These are phyloP conservation scores for Acleris literana DNA, from an alignment of 2,888 invertebrate genomes.

Conservation along the genomic window DNA sequence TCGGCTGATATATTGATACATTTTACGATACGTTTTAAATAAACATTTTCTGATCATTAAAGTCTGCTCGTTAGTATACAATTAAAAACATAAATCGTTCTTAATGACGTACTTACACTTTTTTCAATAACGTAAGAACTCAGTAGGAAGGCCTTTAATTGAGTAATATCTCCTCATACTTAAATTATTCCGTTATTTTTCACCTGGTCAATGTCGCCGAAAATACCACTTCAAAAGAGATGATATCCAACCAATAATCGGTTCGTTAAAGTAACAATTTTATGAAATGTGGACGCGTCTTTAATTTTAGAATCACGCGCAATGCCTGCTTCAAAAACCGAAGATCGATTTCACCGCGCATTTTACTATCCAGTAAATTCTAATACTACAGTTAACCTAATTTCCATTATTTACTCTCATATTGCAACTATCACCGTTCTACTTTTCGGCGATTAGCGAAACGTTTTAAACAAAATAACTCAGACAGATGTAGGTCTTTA, in stretches of 20 bases:
- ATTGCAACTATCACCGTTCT: slow-evolving; percentile 41
- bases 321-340: slow-evolving; percentile 4
- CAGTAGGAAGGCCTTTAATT: neutral
- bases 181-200: neutral
- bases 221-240: neutral
- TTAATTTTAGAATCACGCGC: slow-evolving; percentile 9
- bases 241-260: neutral
- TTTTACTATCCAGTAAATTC: slow-evolving; percentile 28
- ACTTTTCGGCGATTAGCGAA: slow-evolving; percentile 51
- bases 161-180: neutral
- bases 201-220: neutral
- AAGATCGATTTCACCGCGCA: slow-evolving; percentile 19
- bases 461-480: slow-evolving; percentile 52
- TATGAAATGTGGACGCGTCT: neutral
- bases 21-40: no score
- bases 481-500: slow-evolving; percentile 64
- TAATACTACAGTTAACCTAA: slow-evolving; percentile 35
- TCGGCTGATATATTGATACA: no score
- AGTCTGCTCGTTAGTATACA: no score
- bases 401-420: slow-evolving; percentile 29
- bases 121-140: no score
- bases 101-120: no score
- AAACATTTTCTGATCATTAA: no score
- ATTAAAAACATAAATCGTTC: no score
- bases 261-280: neutral